Percentiles rank a stretch among this genome's conserved stretches.
These are phyloP conservation scores for Nothobranchius furzeri DNA, from an alignment of 2,113 vertebrate species.

Conservation along the genomic window DNA sequence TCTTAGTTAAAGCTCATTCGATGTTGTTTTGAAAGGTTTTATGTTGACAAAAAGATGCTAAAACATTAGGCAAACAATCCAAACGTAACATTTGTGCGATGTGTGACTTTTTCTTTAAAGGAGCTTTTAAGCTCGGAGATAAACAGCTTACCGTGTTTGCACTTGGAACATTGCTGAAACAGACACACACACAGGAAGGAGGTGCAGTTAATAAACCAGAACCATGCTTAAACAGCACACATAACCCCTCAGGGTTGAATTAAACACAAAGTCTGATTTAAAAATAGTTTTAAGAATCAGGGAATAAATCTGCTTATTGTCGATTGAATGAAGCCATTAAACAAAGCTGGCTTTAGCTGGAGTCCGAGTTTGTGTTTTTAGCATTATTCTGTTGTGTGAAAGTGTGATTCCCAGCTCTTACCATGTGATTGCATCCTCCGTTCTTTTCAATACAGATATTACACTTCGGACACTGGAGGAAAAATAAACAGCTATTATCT, in stretches of 20 bases:
- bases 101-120: not conserved
- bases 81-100: not conserved
- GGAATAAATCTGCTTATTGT: not conserved
- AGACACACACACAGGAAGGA: constrained; percentile 59
- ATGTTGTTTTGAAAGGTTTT: no score
- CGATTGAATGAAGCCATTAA: not conserved
- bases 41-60: no score
- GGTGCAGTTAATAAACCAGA: constrained; percentile 19
- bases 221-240: constrained; percentile 1
- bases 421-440: constrained; percentile 99
- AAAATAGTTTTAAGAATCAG: not conserved
- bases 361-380: constrained; percentile 18
- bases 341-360: constrained; percentile 4
- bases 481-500: constrained; percentile 4
- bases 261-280: not conserved
- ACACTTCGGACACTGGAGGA: constrained; percentile 96
- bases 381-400: constrained; percentile 27
- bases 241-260: not conserved
- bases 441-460: constrained; percentile 99
- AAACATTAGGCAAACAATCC: no score
- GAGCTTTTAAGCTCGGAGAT: not conserved
- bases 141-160: constrained; percentile 90
- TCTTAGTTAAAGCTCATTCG: no score
- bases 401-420: constrained; percentile 38
- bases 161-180: constrained; percentile 99